Evolutionary conservation across 2,797 vertebrate genomes (phyloP).

Genomic region (Diglossa cyanea): DNA sequence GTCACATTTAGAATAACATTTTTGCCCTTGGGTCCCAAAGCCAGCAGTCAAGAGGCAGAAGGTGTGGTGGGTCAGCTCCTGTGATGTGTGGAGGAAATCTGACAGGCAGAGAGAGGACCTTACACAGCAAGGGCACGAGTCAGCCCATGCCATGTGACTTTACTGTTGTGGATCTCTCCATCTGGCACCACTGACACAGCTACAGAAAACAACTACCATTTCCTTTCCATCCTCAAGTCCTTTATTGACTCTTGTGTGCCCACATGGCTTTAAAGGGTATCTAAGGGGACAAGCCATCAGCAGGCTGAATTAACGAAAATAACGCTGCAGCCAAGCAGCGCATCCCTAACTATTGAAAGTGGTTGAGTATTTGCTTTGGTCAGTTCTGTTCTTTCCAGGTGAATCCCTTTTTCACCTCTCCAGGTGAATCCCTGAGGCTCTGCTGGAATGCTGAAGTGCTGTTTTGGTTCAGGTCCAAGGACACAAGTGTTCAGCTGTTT

Average conservation of each 20-base stretch:
- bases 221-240: not conserved
- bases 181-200: not conserved
- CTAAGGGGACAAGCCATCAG: not conserved
- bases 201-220: not conserved
- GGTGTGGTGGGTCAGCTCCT: not conserved
- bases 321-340: not conserved
- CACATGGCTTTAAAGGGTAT: not conserved
- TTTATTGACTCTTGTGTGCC: not conserved
- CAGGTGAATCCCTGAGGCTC: not conserved
- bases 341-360: not conserved
- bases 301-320: not conserved
- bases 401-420: too few relatives aligned
- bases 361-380: not conserved
- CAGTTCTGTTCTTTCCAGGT: not conserved
- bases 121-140: accelerated
- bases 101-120: not conserved
- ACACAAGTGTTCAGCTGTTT: not conserved
- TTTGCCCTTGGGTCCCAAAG: not conserved
- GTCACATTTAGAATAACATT: not conserved
- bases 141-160: not conserved
- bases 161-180: not conserved
- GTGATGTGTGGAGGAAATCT: not conserved
- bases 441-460: not conserved
- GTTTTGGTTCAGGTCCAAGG: not conserved
- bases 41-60: not conserved